Base-by-base conservation (phyloP, 2,888 invertebrate species). In the Drosophila demipolita region DNA sequence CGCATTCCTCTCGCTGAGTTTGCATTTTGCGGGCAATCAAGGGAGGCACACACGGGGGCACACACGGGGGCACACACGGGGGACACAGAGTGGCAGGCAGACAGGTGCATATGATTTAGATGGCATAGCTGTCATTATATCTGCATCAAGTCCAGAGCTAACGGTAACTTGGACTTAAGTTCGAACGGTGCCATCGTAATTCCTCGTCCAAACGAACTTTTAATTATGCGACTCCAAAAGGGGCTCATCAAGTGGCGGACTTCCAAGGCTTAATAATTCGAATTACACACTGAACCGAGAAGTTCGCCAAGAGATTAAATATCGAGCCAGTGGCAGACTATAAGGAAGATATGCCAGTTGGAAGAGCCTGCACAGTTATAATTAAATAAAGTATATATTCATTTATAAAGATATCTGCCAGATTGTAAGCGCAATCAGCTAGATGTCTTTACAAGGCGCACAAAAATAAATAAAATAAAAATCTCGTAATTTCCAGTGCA, bases 181-280 rank as follows among this genome's bases (percentile, higher is more conserved):
- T 45, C 45, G 15, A 45, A 45, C 45, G 29, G 12, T 77, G 53
- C 29, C 20, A 29, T 60, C 75, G 64, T 65, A 74, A 78, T 54
- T 54, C 61, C 68, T 61, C 42, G 62, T 64, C 35, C n/a, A 58
- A 82, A 85, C 63, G 80, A 60, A 68, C 59, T 65, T 84, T 87
- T 73, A 87, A 82, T 82, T 85, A 85, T 70, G 68, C 66, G 33
- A 48, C 48, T 36, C 35, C 35, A 20, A 70, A 60, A 26, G 26
- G 20, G 45, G 32, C 52, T 69, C 60, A 59, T 70, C 36, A 53
- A 59, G 52, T 23, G 52, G 57, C 23, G 29, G n/a, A 7, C n/a
- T 11, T 23, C 15, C 23, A 36, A 17, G 45, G 17, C 55, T 29
- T 8, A n/a, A 29, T 11, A 7, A 11, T 33, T 32, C 15, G 1